These are phyloP conservation scores for Torymus auratus DNA, from an alignment of 2,888 invertebrate species.

Conservation along the genomic window DNA sequence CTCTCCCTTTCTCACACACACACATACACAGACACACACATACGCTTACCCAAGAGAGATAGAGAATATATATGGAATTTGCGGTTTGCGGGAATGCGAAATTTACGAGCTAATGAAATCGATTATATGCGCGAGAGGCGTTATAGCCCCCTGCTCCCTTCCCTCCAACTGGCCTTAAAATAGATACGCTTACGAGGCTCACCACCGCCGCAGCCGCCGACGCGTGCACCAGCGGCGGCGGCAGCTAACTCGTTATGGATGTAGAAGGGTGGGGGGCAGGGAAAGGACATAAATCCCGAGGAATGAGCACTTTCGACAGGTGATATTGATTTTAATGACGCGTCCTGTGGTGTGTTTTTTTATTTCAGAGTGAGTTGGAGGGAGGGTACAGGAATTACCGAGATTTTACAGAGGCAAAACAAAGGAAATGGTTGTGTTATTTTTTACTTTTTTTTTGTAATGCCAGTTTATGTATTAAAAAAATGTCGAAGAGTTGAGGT, in stretches of 20 bases:
- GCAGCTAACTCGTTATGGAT: conserved; percentile 40
- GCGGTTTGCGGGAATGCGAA: conserved; percentile 56
- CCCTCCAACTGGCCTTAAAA: conserved; percentile 45
- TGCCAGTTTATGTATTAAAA: too few relatives aligned
- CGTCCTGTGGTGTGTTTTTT: conserved; percentile 4
- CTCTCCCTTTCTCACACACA: neutral
- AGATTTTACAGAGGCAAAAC: too few relatives aligned
- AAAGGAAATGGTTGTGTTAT: too few relatives aligned
- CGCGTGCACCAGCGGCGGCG: neutral
- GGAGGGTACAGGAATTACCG: too few relatives aligned
- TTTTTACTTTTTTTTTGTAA: too few relatives aligned
- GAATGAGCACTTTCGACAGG: conserved; percentile 55
- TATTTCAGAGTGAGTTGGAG: neutral
- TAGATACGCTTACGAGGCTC: conserved; percentile 54
- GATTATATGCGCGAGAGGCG: conserved; percentile 57
- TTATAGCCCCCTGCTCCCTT: conserved; percentile 25
- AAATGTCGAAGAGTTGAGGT: too few relatives aligned
- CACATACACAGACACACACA: conserved; percentile 14
- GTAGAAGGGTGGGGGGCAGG: too few relatives aligned
- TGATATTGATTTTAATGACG: conserved; percentile 55
- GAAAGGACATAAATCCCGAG: conserved; percentile 43
- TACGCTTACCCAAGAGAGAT: neutral
- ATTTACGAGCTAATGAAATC: conserved; percentile 61
- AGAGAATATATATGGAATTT: conserved; percentile 45
- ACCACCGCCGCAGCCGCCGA: neutral